Percentiles rank a stretch among this genome's conserved stretches.
phyloP scores from a whole-genome alignment of 2,888 invertebrate species.

The Phorcus lineatus region DNA sequence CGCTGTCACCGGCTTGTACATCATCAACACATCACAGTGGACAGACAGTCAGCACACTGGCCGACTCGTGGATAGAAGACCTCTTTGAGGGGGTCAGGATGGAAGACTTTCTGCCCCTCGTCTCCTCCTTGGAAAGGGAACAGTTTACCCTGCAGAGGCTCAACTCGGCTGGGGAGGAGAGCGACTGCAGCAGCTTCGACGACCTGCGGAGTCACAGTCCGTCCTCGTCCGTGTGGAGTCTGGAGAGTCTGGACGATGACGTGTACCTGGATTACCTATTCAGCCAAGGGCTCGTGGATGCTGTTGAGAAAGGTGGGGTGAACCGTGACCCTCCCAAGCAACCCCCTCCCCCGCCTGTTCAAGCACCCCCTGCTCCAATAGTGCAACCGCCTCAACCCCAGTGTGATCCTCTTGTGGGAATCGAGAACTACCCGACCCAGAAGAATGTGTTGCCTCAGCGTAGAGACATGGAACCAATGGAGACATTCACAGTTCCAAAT shows the following conservation, averaged over 20 bases:
- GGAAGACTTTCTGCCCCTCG: conserved; percentile 70
- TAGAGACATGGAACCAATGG: background rate
- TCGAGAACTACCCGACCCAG: background rate
- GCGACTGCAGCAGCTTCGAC: conserved; percentile 51
- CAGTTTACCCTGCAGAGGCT: conserved; percentile 70
- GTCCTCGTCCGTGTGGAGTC: conserved; percentile 53
- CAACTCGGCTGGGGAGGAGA: conserved; percentile 71
- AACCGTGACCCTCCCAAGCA: background rate
- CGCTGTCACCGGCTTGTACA: background rate
- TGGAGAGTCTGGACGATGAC: conserved; percentile 66
- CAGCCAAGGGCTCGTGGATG: conserved; percentile 68
- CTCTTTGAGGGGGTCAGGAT: conserved; percentile 40
- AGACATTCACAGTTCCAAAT: conserved; percentile 29
- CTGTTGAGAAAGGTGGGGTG: conserved; percentile 51
- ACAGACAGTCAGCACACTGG: conserved; percentile 11
- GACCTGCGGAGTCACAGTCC: conserved; percentile 58
- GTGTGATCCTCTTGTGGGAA: background rate
- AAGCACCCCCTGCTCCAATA: background rate
- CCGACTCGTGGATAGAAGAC: conserved; percentile 16
- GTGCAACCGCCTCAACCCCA: background rate
- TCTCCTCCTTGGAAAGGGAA: conserved; percentile 69
- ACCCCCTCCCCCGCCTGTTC: background rate
- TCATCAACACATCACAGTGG: background rate
- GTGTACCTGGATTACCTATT: conserved; percentile 69
- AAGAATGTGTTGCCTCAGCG: background rate